Evolutionary conservation across 1,140 invertebrate genomes (phyloP), one percentile per base, ranked within the genome.

Genomic region (Bombus difficillimus): DNA sequence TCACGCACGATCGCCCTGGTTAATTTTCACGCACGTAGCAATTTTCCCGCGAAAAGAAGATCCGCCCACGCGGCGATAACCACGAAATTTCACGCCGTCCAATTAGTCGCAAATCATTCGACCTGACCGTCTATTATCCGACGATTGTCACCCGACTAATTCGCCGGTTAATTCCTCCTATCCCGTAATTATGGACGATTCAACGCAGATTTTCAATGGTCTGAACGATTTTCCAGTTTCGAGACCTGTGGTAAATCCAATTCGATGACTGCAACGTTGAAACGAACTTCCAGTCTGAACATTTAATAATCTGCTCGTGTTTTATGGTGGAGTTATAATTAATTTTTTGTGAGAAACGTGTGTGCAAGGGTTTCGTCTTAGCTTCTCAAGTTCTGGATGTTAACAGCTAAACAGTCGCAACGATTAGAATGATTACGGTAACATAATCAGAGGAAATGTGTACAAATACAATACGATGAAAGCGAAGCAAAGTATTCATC

Each of bases 101-200:
- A 85, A 87, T 87, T 75, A 79, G 43, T 68, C 74, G 32, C 66
- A 81, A 83, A 84, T 79, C 82, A 72, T 85, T 80, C 83, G 41
- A 25, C 47, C 68, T 64, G 34, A 13, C n/a, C 57, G 41, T 53
- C 74, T 73, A 85, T 85, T 85, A 80, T 85, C 71, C 69, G 62
- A 25, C 76, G 62, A 87, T 80, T 74, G 82, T 80, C 76, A 72
- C 57, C 15, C 43, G 71, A 79, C 83, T 87, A 87, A 87, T 87
- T 85, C 82, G 47, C 37, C 69, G 59, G 43, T 85, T 87, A 87
- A 87, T 79, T 87, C 86, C 59, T 80, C 74, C 74, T 69, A 28
- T 78, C 12, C n/a, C 57, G 47, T 41, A 87, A 87, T 87, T 87
- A 85, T 76, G 71, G 71, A 22, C 76, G 82, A 85, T 87, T 85